A percentile compares a stretch with the other conserved stretches of the same genome.
phyloP scores from a whole-genome alignment of 2,797 vertebrate species.

The Sebastes hubbsi region DNA sequence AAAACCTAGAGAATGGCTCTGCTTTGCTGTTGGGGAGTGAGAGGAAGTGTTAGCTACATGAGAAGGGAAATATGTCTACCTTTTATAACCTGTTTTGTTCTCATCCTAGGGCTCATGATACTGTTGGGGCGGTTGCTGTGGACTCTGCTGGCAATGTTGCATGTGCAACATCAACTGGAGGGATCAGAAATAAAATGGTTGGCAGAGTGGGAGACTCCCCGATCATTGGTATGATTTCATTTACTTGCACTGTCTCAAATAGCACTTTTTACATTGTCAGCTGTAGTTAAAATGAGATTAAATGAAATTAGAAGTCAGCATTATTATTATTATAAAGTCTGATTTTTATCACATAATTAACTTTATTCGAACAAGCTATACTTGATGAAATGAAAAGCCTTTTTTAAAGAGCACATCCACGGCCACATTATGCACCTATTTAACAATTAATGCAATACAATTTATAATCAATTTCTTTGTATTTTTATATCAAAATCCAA shows the following conservation, averaged over 20 bases:
- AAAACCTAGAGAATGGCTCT: background rate
- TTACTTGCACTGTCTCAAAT: background rate
- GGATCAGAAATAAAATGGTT: slow-evolving; percentile 87
- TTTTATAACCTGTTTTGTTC: background rate
- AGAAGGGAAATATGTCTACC: background rate
- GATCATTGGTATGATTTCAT: slow-evolving; percentile 75
- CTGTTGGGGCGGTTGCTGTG: slow-evolving; percentile 80
- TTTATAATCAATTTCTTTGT: too few species aligned
- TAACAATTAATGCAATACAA: too few species aligned
- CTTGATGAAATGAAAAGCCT: background rate
- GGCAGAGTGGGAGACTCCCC: slow-evolving; percentile 89
- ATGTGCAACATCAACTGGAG: slow-evolving; percentile 84
- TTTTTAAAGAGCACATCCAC: too few species aligned
- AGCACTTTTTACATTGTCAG: background rate
- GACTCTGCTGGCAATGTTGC: slow-evolving; percentile 82
- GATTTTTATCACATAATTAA: background rate
- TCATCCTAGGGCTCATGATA: slow-evolving; percentile 81
- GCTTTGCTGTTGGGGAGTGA: background rate
- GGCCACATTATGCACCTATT: too few species aligned
- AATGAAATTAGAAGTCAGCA: background rate
- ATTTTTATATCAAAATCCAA: too few species aligned
- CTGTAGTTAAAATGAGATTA: background rate
- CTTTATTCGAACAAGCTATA: background rate
- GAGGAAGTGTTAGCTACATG: background rate
- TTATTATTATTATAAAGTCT: background rate